Base-by-base conservation (phyloP, 2,888 invertebrate species). In the Ectemnius continuus region DNA sequence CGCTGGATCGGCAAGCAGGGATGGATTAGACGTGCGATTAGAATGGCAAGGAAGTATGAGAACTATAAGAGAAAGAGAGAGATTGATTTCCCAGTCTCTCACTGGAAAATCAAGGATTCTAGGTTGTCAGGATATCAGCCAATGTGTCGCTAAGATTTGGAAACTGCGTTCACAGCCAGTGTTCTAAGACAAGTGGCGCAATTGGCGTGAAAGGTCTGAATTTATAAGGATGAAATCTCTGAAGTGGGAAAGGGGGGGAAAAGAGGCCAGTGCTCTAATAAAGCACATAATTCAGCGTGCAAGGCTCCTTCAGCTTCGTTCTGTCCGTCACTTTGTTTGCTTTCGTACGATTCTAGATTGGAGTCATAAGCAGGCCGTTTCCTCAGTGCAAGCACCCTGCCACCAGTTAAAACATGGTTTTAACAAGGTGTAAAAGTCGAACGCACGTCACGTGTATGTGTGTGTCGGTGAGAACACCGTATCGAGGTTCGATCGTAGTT, bases 391-490 rank as follows among this genome's bases (percentile, higher is more conserved):
- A 68, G 65, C 66, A 66, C 73, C 67, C 63, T 61, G 67, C 73
- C 73, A 79, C 80, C 82, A 79, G 82, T 77, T 77, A 72, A 77
- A 81, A 73, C 73, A 74, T 82, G 82, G 82, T 58, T 71, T 79
- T 82, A 73, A 60, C 70, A 58, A 82, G 79, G 73, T 70, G 66
- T 61, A 71, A 64, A 76, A 78, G 65, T 77, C 79, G 73, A 76
- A 81, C 76, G 76, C 76, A 76, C 81, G 52, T 82, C 64, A 73
- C 73, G 75, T 80, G 62, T 60, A 46, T 73, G 58, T 79, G 47
- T 75, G 23, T 70, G 28, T 59, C 47, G 66, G 58, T 61, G 45
- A 52, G 36, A 79, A 70, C 73, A 65, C 65, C n/a, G n/a, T n/a
- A 76, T 61, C 58, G 65, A 79, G 70, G 52, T 52, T 70, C 71